Evolutionary conservation across 2,113 vertebrate genomes (phyloP), one percentile per base, ranked within the genome.

Genomic region (Macheiramphus alcinus): DNA sequence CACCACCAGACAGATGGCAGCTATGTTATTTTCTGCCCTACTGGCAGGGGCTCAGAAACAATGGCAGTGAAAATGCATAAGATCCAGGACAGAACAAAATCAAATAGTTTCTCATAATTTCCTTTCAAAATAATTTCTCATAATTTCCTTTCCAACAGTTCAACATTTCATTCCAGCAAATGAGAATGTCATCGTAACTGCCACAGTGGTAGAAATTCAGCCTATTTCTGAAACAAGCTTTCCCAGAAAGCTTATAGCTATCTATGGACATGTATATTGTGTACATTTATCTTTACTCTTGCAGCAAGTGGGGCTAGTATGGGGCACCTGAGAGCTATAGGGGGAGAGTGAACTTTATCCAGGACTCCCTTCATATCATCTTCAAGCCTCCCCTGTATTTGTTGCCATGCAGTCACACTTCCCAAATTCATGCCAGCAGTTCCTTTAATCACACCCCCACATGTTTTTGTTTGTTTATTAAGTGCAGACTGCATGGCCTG

Each of bases 371-470:
- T 90, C 13, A 52, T 68, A 79, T 4, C 9, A 85, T 95, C 38
- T 74, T 75, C 47, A 86, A 80, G 50, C 63, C 91, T 94, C 26
- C 8, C n/a, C 34, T 79, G 34, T 63, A 75, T 84, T 85, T 95
- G 68, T 88, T 94, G 88, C 88, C 62, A 58, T 82, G 80, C n/a
- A 94, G 80, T 96, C 23, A 1, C 80, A 97, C 80, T 97, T 97
- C 95, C 93, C 88, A 92, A 80, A 93, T 80, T 88, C 84, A 55
- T 94, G 89, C 91, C 78, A 95, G 67, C 32, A 95, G 87, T 94
- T 96, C 84, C 89, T 95, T 96, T 95, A 95, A 95, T 95, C 94
- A 93, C 94, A 95, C 94, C n/a, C 84, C 88, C 71, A 62, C 74
- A 80, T 31, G 78, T 84, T 93, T 95, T 73, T 97, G 79, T 95